A percentile compares a stretch with the other conserved stretches of the same genome.
Evolutionary conservation across 2,113 vertebrate genomes (phyloP).

Genomic region (Oceanodroma tethys): DNA sequence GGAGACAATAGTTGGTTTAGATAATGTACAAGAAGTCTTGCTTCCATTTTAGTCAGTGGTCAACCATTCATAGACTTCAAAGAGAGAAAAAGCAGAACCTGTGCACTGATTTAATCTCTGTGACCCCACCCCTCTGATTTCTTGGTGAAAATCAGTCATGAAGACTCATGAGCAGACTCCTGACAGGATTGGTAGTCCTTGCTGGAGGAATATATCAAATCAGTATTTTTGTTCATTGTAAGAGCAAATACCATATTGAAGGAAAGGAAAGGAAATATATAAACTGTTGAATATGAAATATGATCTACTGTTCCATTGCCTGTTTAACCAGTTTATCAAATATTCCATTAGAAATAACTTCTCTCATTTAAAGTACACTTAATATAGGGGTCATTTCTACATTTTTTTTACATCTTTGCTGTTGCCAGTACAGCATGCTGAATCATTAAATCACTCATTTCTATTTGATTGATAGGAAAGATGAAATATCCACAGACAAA

Average conservation of each 20-base stretch:
- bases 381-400: background rate
- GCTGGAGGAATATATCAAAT: background rate
- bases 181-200: background rate
- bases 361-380: background rate
- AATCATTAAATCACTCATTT: background rate
- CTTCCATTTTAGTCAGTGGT: background rate
- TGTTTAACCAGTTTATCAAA: background rate
- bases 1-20: background rate
- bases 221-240: background rate
- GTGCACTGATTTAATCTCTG: background rate
- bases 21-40: background rate
- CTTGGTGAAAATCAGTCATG: background rate
- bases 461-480: constrained; percentile 64
- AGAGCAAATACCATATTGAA: background rate
- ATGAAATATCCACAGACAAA: constrained; percentile 57
- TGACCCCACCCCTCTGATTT: background rate
- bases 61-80: background rate
- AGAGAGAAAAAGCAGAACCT: background rate
- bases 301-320: background rate
- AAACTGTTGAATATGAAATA: background rate
- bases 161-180: background rate
- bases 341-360: background rate
- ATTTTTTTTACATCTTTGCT: background rate
- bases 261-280: background rate
- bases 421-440: background rate